Base-by-base conservation (phyloP, 2,113 vertebrate species). In the Daboia siamensis region DNA sequence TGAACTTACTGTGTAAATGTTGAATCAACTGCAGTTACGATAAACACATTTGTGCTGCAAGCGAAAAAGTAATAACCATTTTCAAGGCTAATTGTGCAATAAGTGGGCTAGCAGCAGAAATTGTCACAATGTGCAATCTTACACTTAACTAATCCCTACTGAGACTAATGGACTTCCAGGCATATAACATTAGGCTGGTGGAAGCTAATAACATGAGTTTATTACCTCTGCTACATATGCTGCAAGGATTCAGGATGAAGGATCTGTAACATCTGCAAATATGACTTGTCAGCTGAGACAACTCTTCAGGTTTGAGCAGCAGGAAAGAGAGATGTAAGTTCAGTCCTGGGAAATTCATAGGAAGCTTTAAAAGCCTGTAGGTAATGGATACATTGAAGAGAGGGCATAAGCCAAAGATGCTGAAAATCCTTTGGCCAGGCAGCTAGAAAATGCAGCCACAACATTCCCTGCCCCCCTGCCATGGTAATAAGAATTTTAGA, bases 1-100 rank as follows among this genome's bases (percentile, higher is more conserved):
- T 56, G 23, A 56, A 44, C 61, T 48, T 46, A 74, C 54, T 15
- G 61, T 88, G 46, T 92, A 46, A 88, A 88, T 88, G 46, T 92
- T 74, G 64, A 92, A 88, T 92, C 57, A 88, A 80, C 33, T 69
- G 48, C 86, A 87, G 52, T 91, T 87, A 91, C 39, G 57, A 87
- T 87, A 91, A 91, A 69, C 87, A 88, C 51, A 20, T 89, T 56
- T 80, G 52, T 80, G 51, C 33, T 57, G 52, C 52, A 48, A 88
- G 61, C 23, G 46, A 61, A 61, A 69, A 88, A 61, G 46, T 33
- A 54, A 29, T 46, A 92, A 88, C 46, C 44, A 80, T 88, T 80
- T 92, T 88, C 52, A 80, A 88, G 52, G 20, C 85, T 64, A 87
- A 87, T 54, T 64, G 44, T 89, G 33, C 51, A 56, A n/a, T 88